phyloP scores from a whole-genome alignment of 2,888 invertebrate species.

The Philopedon plagiatum region DNA sequence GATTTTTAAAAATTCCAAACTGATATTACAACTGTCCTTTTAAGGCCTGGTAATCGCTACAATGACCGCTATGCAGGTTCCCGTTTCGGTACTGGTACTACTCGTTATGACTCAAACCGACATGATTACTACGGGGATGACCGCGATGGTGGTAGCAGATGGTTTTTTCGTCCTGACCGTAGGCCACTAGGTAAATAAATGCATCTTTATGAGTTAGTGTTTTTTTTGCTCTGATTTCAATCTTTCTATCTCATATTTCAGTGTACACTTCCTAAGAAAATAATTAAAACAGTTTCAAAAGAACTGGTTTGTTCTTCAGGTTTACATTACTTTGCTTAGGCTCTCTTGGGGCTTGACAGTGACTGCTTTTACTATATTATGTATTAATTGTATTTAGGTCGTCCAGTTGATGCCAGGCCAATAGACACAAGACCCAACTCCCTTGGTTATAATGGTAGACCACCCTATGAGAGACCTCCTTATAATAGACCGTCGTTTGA shows the following conservation, averaged over 20 bases:
- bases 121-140: constrained; percentile 62
- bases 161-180: constrained; percentile 64
- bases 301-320: too few relatives aligned
- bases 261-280: too few relatives aligned
- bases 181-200: constrained; percentile 57
- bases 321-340: too few relatives aligned
- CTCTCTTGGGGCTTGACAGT: too few relatives aligned
- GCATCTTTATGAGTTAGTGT: too few relatives aligned
- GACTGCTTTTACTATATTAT: too few relatives aligned
- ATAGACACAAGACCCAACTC: constrained; percentile 49
- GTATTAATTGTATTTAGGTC: constrained; percentile 37
- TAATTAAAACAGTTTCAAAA: too few relatives aligned
- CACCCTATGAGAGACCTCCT: constrained; percentile 51
- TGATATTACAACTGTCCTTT: too few relatives aligned
- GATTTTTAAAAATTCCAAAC: too few relatives aligned
- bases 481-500: constrained; percentile 53
- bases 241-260: too few relatives aligned
- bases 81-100: constrained; percentile 33
- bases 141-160: constrained; percentile 63
- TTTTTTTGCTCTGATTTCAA: too few relatives aligned
- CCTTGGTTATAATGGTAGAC: constrained; percentile 48
- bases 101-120: constrained; percentile 56
- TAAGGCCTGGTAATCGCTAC: constrained; percentile 54
- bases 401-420: constrained; percentile 47
- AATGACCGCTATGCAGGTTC: constrained; percentile 58